These are phyloP conservation scores for Parapsyche elsis DNA, from an alignment of 1,140 invertebrate genomes.

Conservation along the genomic window DNA sequence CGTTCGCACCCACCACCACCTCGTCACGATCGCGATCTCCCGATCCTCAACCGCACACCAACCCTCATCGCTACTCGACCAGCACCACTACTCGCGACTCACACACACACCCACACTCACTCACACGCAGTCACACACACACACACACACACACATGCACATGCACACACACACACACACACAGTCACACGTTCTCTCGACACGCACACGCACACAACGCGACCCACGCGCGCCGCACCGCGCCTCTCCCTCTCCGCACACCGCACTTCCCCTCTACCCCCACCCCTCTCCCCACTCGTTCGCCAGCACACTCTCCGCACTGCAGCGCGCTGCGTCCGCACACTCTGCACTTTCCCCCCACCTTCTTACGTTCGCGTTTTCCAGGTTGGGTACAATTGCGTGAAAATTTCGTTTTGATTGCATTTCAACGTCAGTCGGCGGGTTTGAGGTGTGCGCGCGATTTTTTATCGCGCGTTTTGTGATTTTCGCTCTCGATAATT, in stretches of 20 bases:
- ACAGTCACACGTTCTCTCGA: not conserved
- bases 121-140: not conserved
- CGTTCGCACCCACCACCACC: no score
- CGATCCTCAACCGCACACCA: no score
- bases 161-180: not conserved
- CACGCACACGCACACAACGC: not conserved
- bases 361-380: no score
- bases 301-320: not conserved
- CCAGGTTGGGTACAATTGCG: no score
- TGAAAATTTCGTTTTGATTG: no score
- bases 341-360: not conserved
- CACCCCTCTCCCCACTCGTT: not conserved
- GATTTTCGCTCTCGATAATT: no score
- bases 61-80: not conserved
- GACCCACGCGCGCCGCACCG: not conserved
- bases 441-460: no score
- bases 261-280: not conserved
- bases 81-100: not conserved
- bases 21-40: not conserved
- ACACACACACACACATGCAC: not conserved
- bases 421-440: no score
- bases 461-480: no score
- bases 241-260: not conserved
- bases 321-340: not conserved
- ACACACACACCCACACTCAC: not conserved